Percentiles rank a stretch among this genome's conserved stretches.
Conservation (phyloP, 2,888 invertebrate genomes). For the Drosophila glabriapex region DNA sequence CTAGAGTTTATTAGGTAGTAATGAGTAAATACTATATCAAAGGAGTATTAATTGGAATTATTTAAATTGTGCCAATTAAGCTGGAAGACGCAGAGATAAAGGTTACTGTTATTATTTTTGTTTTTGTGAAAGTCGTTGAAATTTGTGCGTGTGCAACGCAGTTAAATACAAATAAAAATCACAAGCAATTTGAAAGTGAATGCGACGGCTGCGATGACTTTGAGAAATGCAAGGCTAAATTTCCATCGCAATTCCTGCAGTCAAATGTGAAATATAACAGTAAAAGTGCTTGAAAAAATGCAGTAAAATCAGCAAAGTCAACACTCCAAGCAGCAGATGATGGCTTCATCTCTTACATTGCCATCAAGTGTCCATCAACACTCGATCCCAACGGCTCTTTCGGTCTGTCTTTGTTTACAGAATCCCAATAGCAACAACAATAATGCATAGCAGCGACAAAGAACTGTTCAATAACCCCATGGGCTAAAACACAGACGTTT, state of each 20-base stretch:
- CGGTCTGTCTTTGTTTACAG: slow-evolving; percentile 42
- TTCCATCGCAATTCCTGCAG: slow-evolving; percentile 37
- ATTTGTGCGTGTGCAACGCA: slow-evolving; percentile 41
- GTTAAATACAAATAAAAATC: slow-evolving; percentile 6
- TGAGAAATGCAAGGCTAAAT: slow-evolving; percentile 28
- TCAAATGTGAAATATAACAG: slow-evolving; percentile 56
- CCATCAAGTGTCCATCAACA: slow-evolving; percentile 54
- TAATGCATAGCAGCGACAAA: slow-evolving; percentile 36
- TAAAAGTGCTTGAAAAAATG: slow-evolving; percentile 61
- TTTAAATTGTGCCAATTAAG: slow-evolving; percentile 60
- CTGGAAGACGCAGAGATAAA: slow-evolving; percentile 31
- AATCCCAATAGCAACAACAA: slow-evolving; percentile 41
- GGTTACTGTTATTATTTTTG: slow-evolving; percentile 29
- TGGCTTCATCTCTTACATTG: slow-evolving; percentile 58
- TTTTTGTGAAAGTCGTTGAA: slow-evolving; percentile 57
- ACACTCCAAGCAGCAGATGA: slow-evolving; percentile 54
- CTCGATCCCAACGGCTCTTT: slow-evolving; percentile 34
- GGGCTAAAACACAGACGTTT: slow-evolving; percentile 35
- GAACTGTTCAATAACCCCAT: slow-evolving; percentile 24
- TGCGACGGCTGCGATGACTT: slow-evolving; percentile 31
- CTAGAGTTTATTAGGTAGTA: slow-evolving; percentile 4
- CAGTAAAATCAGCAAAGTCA: slow-evolving; percentile 70
- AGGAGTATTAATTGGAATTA: slow-evolving; percentile 58
- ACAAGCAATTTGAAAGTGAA: slow-evolving; percentile 56
- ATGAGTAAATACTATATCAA: slow-evolving; percentile 28